These are phyloP conservation scores for Batillaria attramentaria DNA, from an alignment of 1,140 invertebrate species.

Conservation along the genomic window DNA sequence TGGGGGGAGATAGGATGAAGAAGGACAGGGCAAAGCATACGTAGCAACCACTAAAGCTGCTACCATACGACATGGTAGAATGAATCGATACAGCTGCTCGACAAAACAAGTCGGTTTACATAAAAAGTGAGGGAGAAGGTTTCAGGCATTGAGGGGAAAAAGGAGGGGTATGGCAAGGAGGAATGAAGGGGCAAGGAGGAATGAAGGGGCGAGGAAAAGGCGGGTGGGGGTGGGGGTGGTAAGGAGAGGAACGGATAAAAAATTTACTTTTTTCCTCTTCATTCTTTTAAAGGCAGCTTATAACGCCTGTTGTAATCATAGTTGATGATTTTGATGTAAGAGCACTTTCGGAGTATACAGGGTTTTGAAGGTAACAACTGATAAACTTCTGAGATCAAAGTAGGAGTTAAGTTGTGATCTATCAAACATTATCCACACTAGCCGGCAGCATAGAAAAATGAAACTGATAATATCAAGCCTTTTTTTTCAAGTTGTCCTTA, in stretches of 20 bases:
- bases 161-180: neutral
- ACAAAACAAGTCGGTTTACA: neutral
- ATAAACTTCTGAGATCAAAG: neutral
- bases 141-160: neutral
- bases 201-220: neutral
- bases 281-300: no score
- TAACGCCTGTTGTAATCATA: no score
- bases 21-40: no score
- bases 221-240: neutral
- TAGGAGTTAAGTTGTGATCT: neutral
- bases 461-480: no score
- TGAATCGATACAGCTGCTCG: neutral
- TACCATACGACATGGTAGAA: neutral
- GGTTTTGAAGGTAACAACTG: neutral
- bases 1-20: neutral
- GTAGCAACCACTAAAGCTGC: neutral
- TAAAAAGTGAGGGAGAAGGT: neutral
- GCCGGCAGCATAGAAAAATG: slow-evolving; percentile 12
- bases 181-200: neutral
- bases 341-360: no score
- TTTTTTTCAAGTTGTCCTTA: no score
- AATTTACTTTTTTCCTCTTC: no score
- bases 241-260: neutral
- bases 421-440: no score
- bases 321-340: no score